Conservation (phyloP, 1,140 invertebrate species). For the Drosophila subpulchrella region DNA sequence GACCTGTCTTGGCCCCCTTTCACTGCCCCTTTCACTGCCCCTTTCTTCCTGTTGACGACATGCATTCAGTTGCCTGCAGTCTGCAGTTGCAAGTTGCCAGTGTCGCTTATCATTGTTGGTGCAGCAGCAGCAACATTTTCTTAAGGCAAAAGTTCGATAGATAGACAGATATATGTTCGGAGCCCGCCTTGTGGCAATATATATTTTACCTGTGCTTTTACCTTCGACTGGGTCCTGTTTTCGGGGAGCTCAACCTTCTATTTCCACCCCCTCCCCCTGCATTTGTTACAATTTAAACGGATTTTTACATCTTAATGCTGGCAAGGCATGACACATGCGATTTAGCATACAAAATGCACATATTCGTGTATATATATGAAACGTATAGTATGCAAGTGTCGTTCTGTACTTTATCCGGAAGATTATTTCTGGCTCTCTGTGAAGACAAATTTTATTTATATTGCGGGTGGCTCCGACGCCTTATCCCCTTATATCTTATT, state of each 20-base stretch:
- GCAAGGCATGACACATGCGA: constrained; percentile 58
- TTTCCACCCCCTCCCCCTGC: constrained; percentile 17
- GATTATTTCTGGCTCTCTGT: constrained; percentile 68
- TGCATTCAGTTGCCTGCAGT: constrained; percentile 44
- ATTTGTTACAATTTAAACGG: constrained; percentile 73
- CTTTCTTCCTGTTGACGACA: constrained; percentile 54
- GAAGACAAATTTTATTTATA: constrained; percentile 76
- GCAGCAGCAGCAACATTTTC: constrained; percentile 60
- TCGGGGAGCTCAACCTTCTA: too few relatives aligned
- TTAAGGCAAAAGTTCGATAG: constrained; percentile 66
- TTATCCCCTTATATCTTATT: constrained; percentile 13
- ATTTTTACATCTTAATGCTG: constrained; percentile 64
- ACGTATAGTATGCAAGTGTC: constrained; percentile 12
- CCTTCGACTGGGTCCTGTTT: background rate
- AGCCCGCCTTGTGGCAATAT: constrained; percentile 54
- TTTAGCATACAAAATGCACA: constrained; percentile 48
- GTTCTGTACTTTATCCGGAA: constrained; percentile 32
- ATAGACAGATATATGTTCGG: constrained; percentile 35
- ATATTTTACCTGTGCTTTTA: too few relatives aligned
- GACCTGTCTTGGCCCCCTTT: constrained; percentile 24
- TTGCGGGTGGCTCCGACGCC: constrained; percentile 45
- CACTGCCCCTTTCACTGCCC: background rate
- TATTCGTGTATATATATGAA: constrained; percentile 2
- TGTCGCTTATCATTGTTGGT: constrained; percentile 68
- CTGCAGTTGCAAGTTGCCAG: constrained; percentile 32